Evolutionary conservation across 2,888 invertebrate genomes (phyloP), one percentile per base, ranked within the genome.

Genomic region (Cybosia mesomella): DNA sequence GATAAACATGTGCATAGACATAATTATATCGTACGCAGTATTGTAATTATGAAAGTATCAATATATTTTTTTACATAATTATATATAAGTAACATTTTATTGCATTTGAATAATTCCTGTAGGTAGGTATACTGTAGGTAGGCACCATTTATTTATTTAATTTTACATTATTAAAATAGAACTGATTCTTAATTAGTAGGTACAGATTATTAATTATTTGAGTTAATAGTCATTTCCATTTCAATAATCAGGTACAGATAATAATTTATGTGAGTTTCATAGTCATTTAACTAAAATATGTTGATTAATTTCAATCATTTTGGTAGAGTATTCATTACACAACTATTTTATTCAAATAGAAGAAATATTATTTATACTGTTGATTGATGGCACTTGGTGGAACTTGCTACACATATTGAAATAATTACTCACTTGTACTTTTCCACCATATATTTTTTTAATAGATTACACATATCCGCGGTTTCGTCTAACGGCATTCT

Each of bases 1-100:
- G 49, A 9, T 49, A 49, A 58, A 36, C 5, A 34, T 66, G 76
- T 76, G 68, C 34, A 66, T 69, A 78, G 13, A 18, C 53, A 32
- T 15, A 49, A 21, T 53, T 58, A 32, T 69, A 3, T 28, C 28
- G 32, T 57, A 34, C 34, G n/a, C n/a, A 34, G n/a, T 11, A 58
- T 34, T 58, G 32, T 34, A n/a, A 34, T 58, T 21, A 34, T 58
- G 34, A 58, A 34, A 36, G 22, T 59, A 15, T 21, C 22, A 15
- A 59, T 36, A 36, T 59, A 21, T 22, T 36, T 15, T 58, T n/a
- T n/a, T 34, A 58, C n/a, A 58, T 58, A 32, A 32, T 24, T 57
- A 57, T 28, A 28, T 28, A 28, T 28, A n/a, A n/a, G n/a, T n/a
- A 58, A 21, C n/a, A 36, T 59, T 11, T 59, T 59, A 22, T 59